Evolutionary conservation across 2,888 invertebrate genomes (phyloP).

Genomic region (Caenorhabditis sulstoni): DNA sequence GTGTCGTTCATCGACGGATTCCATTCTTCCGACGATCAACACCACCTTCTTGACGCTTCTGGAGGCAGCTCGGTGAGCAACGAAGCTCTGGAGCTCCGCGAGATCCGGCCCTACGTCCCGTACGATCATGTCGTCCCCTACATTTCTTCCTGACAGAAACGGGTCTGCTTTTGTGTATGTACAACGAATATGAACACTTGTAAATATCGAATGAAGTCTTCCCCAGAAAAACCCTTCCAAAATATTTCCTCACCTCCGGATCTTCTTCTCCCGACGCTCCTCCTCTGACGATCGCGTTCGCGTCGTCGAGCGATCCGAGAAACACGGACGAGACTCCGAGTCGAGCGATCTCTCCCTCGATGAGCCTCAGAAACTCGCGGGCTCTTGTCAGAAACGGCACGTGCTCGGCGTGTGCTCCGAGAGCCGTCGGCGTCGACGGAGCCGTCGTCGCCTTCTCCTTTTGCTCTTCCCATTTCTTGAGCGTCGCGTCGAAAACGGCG

Average conservation of each 20-base stretch:
- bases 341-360: conserved; percentile 70
- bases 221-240: no score
- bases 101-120: conserved; percentile 18
- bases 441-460: conserved; percentile 82
- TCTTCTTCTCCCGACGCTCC: conserved; percentile 54
- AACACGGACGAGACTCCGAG: conserved; percentile 68
- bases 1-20: conserved; percentile 51
- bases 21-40: conserved; percentile 15
- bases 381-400: conserved; percentile 64
- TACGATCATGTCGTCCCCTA: conserved; percentile 38
- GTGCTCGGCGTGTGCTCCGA: conserved; percentile 35
- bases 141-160: conserved; percentile 19
- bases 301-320: conserved; percentile 65
- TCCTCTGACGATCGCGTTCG: conserved; percentile 61
- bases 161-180: background rate
- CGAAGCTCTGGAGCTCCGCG: conserved; percentile 15
- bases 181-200: background rate
- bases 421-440: conserved; percentile 64
- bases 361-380: conserved; percentile 66
- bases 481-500: conserved; percentile 90
- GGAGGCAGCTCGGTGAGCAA: conserved; percentile 14
- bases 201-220: background rate
- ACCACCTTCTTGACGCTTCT: conserved; percentile 7
- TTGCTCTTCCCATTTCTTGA: conserved; percentile 91
- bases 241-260: conserved; percentile 25